A percentile compares a stretch with the other conserved stretches of the same genome.
phyloP scores from a whole-genome alignment of 2,888 invertebrate genomes.

The Ennomos erosarius region DNA sequence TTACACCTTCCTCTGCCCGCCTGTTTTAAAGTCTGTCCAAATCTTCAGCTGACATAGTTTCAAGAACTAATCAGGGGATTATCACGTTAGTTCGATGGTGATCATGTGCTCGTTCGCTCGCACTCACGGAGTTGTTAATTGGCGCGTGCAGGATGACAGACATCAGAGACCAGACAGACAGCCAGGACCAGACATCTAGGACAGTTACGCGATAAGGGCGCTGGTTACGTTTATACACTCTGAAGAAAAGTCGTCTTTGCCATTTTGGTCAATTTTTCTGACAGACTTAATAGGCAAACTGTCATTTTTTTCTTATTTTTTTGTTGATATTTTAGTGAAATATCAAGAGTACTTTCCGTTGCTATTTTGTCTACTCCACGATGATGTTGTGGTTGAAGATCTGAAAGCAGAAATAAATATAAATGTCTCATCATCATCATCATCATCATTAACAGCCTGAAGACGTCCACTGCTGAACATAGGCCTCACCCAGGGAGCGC shows the following conservation, averaged over 20 bases:
- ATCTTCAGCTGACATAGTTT: conserved; percentile 1
- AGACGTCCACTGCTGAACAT: too few species aligned
- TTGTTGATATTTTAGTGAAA: neutral
- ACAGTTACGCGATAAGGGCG: too few species aligned
- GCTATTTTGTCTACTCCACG: conserved; percentile 69
- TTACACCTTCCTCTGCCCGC: neutral
- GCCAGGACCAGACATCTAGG: too few species aligned
- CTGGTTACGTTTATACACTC: neutral
- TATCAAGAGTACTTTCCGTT: conserved; percentile 64
- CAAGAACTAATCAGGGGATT: neutral
- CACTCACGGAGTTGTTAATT: too few species aligned
- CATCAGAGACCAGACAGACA: too few species aligned
- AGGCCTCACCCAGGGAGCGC: too few species aligned
- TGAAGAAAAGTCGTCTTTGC: neutral
- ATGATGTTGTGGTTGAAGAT: conserved; percentile 40
- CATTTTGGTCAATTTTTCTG: conserved; percentile 7
- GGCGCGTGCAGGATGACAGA: too few species aligned
- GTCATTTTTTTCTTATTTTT: conserved; percentile 5
- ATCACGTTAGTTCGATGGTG: too few species aligned
- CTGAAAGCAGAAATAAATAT: conserved; percentile 3
- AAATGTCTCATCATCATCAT: too few species aligned
- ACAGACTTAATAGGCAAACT: conserved; percentile 12
- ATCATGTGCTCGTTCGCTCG: too few species aligned
- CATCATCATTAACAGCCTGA: too few species aligned
- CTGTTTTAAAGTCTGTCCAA: conserved; percentile 5